Evolutionary conservation across 2,888 invertebrate genomes (phyloP).

Genomic region (Ophion ellenae): DNA sequence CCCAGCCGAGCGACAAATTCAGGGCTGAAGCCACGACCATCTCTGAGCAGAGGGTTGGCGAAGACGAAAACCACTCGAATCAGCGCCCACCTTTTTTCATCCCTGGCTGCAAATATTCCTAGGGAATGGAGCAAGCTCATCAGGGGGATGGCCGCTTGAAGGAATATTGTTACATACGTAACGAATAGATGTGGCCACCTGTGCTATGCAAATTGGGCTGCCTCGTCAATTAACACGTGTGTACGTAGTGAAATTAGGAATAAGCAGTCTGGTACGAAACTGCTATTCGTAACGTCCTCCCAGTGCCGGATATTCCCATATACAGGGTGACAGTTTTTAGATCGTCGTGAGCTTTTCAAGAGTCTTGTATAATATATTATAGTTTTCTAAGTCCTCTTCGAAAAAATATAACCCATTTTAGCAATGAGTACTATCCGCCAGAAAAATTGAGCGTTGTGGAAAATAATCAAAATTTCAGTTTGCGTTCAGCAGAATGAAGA

Average conservation of each 20-base stretch:
- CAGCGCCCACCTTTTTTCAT: background rate
- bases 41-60: background rate
- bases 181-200: conserved; percentile 7
- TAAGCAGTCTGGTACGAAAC: conserved; percentile 21
- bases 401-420: no score
- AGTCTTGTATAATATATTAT: no score
- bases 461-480: no score
- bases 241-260: conserved; percentile 32
- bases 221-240: conserved; percentile 41
- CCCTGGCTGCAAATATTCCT: background rate
- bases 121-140: background rate
- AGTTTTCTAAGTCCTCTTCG: no score
- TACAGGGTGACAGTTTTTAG: background rate
- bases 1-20: no score
- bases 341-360: background rate
- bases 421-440: no score
- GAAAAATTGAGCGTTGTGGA: no score
- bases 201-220: conserved; percentile 42
- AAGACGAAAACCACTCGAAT: background rate
- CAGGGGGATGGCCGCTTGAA: background rate
- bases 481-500: no score
- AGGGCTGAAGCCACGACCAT: no score
- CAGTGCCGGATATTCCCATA: background rate
- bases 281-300: conserved; percentile 25
- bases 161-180: conserved; percentile 36